phyloP scores from a whole-genome alignment of 2,113 vertebrate genomes.

The Spilogale gracilis region DNA sequence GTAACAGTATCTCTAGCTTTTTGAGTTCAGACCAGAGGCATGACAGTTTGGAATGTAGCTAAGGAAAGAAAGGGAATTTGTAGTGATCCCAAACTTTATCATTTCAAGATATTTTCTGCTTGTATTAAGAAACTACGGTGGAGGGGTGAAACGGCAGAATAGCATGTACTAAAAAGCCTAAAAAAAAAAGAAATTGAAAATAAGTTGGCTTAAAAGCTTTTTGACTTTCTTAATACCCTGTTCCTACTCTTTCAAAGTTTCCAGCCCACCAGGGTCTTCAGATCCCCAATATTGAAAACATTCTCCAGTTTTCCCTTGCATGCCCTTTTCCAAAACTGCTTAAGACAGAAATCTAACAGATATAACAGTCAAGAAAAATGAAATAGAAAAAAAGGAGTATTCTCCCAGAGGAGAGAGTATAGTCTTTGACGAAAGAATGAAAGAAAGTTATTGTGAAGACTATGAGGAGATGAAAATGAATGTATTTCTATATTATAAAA shows the following conservation, averaged over 20 bases:
- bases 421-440: not conserved
- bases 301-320: not conserved
- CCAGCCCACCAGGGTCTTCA: not conserved
- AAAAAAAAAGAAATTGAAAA: not conserved
- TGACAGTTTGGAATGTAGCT: not conserved
- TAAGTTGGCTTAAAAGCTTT: not conserved
- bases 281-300: not conserved
- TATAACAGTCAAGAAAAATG: not conserved
- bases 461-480: not conserved
- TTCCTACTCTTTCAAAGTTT: not conserved
- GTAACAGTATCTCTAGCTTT: not conserved
- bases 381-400: not conserved
- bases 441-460: not conserved
- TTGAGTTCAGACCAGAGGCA: not conserved
- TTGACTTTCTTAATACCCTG: not conserved
- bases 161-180: not conserved
- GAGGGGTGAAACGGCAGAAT: not conserved
- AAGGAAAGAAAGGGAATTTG: not conserved
- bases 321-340: slow-evolving; percentile 11
- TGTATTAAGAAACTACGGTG: not conserved
- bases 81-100: not conserved
- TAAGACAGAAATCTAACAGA: slow-evolving; percentile 3
- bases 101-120: slow-evolving; percentile 3
- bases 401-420: not conserved
- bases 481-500: not conserved